Base-by-base conservation (phyloP, 2,797 vertebrate genomes). In the Channa striata region DNA sequence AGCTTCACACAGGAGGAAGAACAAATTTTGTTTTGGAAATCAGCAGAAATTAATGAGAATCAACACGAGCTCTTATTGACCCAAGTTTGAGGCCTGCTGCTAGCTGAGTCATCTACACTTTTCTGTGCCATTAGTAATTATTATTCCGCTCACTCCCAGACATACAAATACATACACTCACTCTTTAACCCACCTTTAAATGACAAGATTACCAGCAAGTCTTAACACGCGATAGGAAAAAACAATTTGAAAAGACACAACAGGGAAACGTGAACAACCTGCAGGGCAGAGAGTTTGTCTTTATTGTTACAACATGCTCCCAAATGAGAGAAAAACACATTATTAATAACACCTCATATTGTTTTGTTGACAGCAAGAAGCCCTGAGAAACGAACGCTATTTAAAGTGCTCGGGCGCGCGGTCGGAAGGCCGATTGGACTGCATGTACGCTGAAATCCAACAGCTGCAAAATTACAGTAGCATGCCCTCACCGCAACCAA, bases 391-490 rank as follows among this genome's bases (percentile, higher is more conserved):
- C 61, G 75, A 82, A 64, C 80, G 89, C 90, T 93, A 93, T 93
- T 93, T 93, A 79, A 86, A 92, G 86, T 85, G 78, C 77, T 83
- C 60, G 84, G 90, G 90, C 85, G 87, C 93, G 93, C 48, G 87
- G 92, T 92, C 83, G 63, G 84, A 89, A 84, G 85, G 86, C 87
- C 90, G 85, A 88, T 91, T 91, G 91, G 87, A 87, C 87, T 81
- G 76, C 83, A 70, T 57, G 86, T 89, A 87, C 79, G 83, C 83
- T 89, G 89, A 89, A 93, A 92, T 90, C 89, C 89, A 93, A 89
- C 92, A 93, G 92, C 92, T 94, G 90, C 91, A 92, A 91, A 93
- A 92, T 93, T 89, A 93, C 87, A 93, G 92, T 92, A 91, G 92
- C 82, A 25, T 84, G 84, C 80, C 74, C 80, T 82, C 79, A 86